Conservation (phyloP, 2,888 invertebrate genomes). For the Oscheius sp. region DNA sequence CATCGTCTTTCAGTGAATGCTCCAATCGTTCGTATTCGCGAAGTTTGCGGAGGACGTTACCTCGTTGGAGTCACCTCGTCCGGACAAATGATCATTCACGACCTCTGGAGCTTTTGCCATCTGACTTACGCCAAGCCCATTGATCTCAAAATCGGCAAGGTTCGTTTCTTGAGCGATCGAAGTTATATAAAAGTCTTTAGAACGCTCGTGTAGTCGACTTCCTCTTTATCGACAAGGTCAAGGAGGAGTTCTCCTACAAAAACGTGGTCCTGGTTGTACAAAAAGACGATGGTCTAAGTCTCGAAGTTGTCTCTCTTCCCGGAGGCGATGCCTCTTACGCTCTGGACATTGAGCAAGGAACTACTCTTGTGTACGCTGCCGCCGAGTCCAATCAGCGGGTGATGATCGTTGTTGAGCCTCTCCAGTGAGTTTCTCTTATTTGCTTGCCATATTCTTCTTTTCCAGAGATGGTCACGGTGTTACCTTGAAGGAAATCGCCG, state of each 20-base stretch:
- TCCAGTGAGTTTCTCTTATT: background rate
- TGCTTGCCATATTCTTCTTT: background rate
- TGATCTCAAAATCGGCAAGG: conserved; percentile 14
- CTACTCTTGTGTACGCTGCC: background rate
- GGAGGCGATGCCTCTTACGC: conserved; percentile 9
- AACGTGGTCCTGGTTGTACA: conserved; percentile 26
- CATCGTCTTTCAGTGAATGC: background rate
- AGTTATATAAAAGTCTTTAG: background rate
- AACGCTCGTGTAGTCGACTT: conserved; percentile 10
- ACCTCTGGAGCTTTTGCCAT: conserved; percentile 24
- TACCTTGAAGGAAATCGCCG: conserved; percentile 22
- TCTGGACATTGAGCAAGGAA: conserved; percentile 1
- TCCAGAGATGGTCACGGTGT: background rate
- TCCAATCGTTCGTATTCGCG: conserved; percentile 13
- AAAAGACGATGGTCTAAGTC: background rate
- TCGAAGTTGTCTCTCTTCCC: conserved; percentile 12
- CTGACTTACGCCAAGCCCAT: background rate
- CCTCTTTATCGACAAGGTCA: conserved; percentile 22
- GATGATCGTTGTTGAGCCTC: conserved; percentile 31
- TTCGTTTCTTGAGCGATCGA: background rate
- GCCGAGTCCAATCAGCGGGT: conserved; percentile 17
- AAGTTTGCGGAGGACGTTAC: conserved; percentile 32
- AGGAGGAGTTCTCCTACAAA: conserved; percentile 21
- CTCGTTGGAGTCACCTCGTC: conserved; percentile 22
- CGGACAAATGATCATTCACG: conserved; percentile 27